Evolutionary conservation across 1,140 invertebrate genomes (phyloP).

Genomic region (Aphelenchoides fujianensis): DNA sequence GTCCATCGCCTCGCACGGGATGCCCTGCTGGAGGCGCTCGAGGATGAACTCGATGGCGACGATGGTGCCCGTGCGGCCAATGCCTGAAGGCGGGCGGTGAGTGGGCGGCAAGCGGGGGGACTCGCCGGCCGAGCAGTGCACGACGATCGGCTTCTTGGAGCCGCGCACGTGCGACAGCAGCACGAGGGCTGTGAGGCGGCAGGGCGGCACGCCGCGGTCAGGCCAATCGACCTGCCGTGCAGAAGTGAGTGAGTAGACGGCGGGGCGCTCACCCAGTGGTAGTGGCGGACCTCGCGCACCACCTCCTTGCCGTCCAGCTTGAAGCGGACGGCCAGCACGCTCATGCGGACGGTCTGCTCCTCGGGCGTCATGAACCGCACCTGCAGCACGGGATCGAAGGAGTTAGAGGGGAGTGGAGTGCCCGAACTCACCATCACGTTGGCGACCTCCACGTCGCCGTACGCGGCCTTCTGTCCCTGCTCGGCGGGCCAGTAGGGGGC

Average conservation of each 20-base stretch:
- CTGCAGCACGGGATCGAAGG: no score
- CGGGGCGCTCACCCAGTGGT: conserved; percentile 26
- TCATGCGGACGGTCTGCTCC: conserved; percentile 20
- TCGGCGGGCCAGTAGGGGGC: conserved; percentile 43
- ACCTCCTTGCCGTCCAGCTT: conserved; percentile 18
- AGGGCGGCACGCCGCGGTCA: conserved; percentile 40
- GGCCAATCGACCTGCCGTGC: no score
- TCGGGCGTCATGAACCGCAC: conserved; percentile 11
- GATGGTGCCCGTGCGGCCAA: no score
- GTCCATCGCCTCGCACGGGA: conserved; percentile 41
- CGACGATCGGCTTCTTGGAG: conserved; percentile 44
- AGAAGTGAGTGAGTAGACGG: no score
- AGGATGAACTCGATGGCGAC: conserved; percentile 46
- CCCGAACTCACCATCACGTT: conserved; percentile 18
- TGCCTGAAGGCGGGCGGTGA: no score
- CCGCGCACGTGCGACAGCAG: conserved; percentile 37
- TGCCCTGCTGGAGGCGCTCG: conserved; percentile 37
- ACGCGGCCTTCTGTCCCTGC: conserved; percentile 11
- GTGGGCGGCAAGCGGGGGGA: no score
- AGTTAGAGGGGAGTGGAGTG: no score
- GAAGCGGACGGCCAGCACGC: not conserved
- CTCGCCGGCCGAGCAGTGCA: conserved; percentile 47
- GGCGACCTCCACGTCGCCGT: conserved; percentile 23
- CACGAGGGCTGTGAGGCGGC: conserved; percentile 26
- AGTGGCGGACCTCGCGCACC: conserved; percentile 22